A percentile compares a stretch with the other conserved stretches of the same genome.
These are phyloP conservation scores for Chrysodeixis includens DNA, from an alignment of 2,888 invertebrate genomes.

Conservation along the genomic window DNA sequence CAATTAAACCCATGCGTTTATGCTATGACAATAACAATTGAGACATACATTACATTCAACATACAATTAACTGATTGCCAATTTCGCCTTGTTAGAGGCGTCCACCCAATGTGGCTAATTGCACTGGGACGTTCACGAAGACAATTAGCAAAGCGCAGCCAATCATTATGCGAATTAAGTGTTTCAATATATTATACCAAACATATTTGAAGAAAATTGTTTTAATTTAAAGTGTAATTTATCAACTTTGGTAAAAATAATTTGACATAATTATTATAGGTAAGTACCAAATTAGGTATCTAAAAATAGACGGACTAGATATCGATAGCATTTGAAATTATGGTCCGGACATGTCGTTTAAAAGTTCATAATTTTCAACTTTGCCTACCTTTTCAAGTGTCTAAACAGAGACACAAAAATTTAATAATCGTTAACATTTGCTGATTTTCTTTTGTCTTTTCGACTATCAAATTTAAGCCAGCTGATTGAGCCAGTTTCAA, in stretches of 20 bases:
- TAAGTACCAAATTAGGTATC: no score
- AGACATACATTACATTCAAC: slow-evolving; percentile 47
- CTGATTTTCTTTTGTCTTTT: no score
- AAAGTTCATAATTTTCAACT: no score
- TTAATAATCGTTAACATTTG: no score
- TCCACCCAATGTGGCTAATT: slow-evolving; percentile 76
- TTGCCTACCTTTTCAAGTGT: no score
- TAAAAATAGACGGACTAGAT: no score
- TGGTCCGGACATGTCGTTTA: no score
- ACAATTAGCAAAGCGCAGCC: slow-evolving; percentile 76
- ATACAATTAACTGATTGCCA: slow-evolving; percentile 82
- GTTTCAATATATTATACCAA: slow-evolving; percentile 17
- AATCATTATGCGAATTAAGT: slow-evolving; percentile 34
- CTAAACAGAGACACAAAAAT: no score
- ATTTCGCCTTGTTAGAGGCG: slow-evolving; percentile 72
- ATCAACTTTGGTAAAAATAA: no score
- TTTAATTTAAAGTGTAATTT: background rate
- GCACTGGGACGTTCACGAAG: slow-evolving; percentile 76
- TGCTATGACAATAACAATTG: slow-evolving; percentile 43
- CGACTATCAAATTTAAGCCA: no score
- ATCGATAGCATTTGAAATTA: no score
- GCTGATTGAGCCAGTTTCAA: background rate
- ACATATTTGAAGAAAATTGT: background rate
- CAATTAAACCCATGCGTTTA: slow-evolving; percentile 53
- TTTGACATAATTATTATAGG: no score